These are phyloP conservation scores for Limnodromus scolopaceus DNA, from an alignment of 2,797 vertebrate species.

Conservation along the genomic window DNA sequence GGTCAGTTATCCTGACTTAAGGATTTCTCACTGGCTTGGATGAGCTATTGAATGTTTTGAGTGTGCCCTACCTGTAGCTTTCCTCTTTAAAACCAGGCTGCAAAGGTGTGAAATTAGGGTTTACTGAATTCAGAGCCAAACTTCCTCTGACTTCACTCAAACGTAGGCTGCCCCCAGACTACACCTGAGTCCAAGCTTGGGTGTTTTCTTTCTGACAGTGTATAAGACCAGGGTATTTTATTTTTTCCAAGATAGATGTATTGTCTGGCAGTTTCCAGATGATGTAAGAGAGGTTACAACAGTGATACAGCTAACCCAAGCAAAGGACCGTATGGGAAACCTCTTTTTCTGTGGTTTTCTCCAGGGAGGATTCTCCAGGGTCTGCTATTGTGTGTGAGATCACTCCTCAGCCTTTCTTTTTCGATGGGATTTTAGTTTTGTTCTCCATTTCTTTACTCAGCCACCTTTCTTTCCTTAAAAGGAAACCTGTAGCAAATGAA, in stretches of 20 bases:
- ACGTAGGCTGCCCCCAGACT: background rate
- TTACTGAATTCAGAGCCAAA: background rate
- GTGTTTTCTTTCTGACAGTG: background rate
- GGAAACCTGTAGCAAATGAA: background rate
- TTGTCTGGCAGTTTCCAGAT: background rate
- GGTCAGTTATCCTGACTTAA: background rate
- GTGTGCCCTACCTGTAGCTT: background rate
- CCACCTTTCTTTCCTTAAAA: background rate
- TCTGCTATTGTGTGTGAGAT: background rate
- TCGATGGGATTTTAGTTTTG: background rate
- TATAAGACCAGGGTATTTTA: background rate
- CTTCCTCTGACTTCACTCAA: background rate
- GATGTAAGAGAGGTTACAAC: background rate
- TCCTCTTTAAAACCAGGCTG: background rate
- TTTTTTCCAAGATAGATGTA: background rate
- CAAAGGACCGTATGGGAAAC: background rate
- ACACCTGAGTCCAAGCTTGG: background rate
- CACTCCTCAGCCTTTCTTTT: background rate
- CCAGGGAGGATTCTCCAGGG: background rate
- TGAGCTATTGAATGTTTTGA: background rate
- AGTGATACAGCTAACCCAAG: background rate
- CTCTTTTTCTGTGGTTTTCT: background rate
- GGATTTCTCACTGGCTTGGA: background rate
- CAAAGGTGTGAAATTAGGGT: background rate
- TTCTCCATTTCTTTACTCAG: background rate